Conservation (phyloP, 2,888 invertebrate species). For the Drymonia ruficornis region DNA sequence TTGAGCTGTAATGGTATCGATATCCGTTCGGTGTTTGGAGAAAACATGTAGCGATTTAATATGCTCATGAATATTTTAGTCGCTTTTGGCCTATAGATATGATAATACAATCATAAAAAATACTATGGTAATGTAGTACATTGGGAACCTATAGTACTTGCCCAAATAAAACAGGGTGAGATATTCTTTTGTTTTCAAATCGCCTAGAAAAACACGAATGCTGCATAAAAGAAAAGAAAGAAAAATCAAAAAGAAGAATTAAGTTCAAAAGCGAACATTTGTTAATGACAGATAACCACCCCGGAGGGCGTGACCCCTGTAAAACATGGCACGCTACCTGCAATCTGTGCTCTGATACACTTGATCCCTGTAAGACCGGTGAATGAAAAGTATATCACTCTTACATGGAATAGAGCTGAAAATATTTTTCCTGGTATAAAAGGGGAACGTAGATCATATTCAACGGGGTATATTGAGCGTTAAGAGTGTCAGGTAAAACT, state of each 20-base stretch:
- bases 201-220: background rate
- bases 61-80: too few species aligned
- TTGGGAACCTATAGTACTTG: background rate
- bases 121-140: background rate
- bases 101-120: too few species aligned
- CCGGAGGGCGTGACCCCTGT: background rate
- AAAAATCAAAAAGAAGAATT: too few species aligned
- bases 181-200: background rate
- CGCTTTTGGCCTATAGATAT: too few species aligned
- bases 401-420: background rate
- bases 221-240: background rate
- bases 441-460: too few species aligned
- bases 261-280: background rate
- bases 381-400: background rate
- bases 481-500: too few species aligned
- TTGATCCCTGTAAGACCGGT: background rate
- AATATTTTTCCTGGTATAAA: too few species aligned
- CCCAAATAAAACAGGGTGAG: background rate
- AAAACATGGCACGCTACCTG: background rate
- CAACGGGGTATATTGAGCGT: too few species aligned
- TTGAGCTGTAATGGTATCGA: background rate
- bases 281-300: background rate
- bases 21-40: background rate
- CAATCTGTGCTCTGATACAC: too few species aligned
- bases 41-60: background rate